A percentile compares a stretch with the other conserved stretches of the same genome.
Evolutionary conservation across 2,888 invertebrate genomes (phyloP).

Genomic region (Campaea margaritaria): DNA sequence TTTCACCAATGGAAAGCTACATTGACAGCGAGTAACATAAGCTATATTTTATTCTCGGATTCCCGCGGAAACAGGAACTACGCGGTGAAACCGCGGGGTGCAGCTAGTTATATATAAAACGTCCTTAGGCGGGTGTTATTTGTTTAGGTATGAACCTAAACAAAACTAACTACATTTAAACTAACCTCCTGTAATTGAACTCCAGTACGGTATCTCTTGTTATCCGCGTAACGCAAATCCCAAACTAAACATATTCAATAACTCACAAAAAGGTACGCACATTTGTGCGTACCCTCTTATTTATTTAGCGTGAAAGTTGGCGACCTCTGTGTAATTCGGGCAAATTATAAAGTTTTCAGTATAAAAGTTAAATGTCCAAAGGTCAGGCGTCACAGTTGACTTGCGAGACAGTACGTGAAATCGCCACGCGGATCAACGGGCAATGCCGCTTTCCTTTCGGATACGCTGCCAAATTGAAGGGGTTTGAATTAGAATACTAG

Average conservation of each 20-base stretch:
- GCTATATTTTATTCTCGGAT: no score
- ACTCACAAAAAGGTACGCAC: conserved; percentile 38
- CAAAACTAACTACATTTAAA: background rate
- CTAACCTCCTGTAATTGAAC: conserved; percentile 11
- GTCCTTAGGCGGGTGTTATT: no score
- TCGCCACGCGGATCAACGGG: no score
- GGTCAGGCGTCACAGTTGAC: conserved; percentile 8
- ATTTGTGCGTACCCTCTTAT: conserved; percentile 33
- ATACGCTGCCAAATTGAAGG: no score
- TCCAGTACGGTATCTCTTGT: conserved; percentile 9
- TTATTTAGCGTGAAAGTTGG: conserved; percentile 39
- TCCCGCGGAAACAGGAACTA: no score
- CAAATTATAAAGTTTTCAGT: conserved; percentile 35
- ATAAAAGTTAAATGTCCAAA: conserved; percentile 34
- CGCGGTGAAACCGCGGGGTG: no score
- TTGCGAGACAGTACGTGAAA: background rate
- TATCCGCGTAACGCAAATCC: conserved; percentile 11
- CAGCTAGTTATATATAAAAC: no score
- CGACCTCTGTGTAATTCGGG: conserved; percentile 28
- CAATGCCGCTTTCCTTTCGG: no score
- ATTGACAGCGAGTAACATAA: no score
- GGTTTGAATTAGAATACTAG: no score
- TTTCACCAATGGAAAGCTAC: no score
- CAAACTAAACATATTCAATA: conserved; percentile 39
- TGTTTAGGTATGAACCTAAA: background rate